Percentiles rank a stretch among this genome's conserved stretches.
Conservation (phyloP, 2,113 vertebrate species). For the Trichomycterus rosablanca region DNA sequence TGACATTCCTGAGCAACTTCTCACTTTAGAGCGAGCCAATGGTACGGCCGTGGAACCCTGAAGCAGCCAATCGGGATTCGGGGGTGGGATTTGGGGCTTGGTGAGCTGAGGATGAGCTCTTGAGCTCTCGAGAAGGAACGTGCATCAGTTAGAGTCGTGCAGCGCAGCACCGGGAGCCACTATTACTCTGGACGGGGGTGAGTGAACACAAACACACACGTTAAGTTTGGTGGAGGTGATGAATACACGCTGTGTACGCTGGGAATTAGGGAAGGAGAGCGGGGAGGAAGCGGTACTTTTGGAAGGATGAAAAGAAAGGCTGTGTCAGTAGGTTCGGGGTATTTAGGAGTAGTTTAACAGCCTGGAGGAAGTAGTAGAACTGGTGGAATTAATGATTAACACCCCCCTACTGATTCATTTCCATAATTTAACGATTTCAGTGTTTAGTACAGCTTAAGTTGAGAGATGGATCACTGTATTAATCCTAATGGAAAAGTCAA, state of each 20-base stretch:
- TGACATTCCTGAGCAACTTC: conserved; percentile 33
- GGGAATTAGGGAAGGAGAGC: neutral
- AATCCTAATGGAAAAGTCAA: too few relatives aligned
- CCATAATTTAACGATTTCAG: too few relatives aligned
- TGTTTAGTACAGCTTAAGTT: too few relatives aligned
- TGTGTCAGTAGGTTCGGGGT: neutral
- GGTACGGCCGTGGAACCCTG: neutral
- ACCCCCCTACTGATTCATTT: too few relatives aligned
- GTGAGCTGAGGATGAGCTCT: neutral
- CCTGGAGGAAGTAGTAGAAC: too few relatives aligned
- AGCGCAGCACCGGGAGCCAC: neutral
- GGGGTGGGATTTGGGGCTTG: neutral
- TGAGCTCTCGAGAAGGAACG: too few relatives aligned
- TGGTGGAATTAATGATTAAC: too few relatives aligned
- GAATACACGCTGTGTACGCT: too few relatives aligned
- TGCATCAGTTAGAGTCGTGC: conserved; percentile 8
- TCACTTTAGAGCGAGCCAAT: neutral
- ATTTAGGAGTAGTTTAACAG: too few relatives aligned
- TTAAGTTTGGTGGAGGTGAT: too few relatives aligned
- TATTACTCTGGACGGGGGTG: conserved; percentile 3
- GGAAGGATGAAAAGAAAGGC: neutral
- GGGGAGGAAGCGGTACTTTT: neutral
- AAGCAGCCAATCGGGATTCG: neutral
- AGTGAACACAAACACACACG: too few relatives aligned
- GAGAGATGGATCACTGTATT: too few relatives aligned